Conservation (phyloP, 2,797 vertebrate species). For the Myripristis jacobus region DNA sequence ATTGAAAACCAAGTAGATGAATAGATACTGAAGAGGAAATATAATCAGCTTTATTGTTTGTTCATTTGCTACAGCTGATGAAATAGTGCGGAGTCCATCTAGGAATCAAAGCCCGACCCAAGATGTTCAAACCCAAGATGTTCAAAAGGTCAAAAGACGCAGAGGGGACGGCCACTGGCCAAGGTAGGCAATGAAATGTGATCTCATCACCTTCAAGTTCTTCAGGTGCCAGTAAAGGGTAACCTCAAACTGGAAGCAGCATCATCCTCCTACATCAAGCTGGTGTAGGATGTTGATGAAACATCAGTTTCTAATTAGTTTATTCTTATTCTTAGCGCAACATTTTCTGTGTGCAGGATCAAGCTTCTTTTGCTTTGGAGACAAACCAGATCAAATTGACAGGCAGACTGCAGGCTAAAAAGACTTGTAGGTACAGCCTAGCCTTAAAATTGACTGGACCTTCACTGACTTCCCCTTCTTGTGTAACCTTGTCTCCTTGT, state of each 20-base stretch:
- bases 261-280: background rate
- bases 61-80: slow-evolving; percentile 46
- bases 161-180: slow-evolving; percentile 66
- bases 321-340: background rate
- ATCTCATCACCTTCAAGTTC: background rate
- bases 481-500: too few species aligned
- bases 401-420: too few species aligned
- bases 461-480: too few species aligned
- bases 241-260: background rate
- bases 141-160: slow-evolving; percentile 61
- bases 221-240: background rate
- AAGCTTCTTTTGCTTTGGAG: slow-evolving; percentile 8
- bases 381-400: background rate
- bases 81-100: slow-evolving; percentile 37
- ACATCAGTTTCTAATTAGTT: too few species aligned
- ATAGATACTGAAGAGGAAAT: too few species aligned
- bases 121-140: slow-evolving; percentile 74
- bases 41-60: background rate
- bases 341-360: background rate
- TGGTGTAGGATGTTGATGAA: background rate
- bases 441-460: too few species aligned
- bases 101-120: slow-evolving; percentile 28
- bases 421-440: too few species aligned
- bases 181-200: slow-evolving; percentile 59
- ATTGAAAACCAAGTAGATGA: background rate